phyloP scores from a whole-genome alignment of 2,797 vertebrate genomes.

The Kryptopterus vitreolus region DNA sequence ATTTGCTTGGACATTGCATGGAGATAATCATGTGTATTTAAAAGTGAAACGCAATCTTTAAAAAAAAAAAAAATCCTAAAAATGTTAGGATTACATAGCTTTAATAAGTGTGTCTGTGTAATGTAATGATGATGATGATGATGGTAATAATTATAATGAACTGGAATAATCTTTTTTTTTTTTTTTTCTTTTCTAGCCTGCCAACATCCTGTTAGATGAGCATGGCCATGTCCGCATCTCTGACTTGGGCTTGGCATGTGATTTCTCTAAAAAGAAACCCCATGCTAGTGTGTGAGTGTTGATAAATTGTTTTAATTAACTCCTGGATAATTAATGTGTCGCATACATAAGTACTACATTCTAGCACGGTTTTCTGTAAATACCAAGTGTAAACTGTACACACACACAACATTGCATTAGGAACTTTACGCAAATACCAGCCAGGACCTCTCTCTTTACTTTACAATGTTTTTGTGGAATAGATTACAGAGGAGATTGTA shows the following conservation, averaged over 20 bases:
- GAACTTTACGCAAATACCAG: neutral
- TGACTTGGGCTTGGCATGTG: constrained; percentile 93
- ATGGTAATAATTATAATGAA: neutral
- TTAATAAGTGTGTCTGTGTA: neutral
- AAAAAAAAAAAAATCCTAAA: neutral
- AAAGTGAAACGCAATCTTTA: neutral
- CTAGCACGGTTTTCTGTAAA: neutral
- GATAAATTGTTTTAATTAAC: neutral
- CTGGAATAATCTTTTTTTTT: constrained; percentile 10
- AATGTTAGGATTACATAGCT: neutral
- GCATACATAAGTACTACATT: neutral
- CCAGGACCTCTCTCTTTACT: neutral
- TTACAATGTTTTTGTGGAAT: neutral
- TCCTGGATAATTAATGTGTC: neutral
- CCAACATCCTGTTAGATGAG: constrained; percentile 95
- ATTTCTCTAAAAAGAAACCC: constrained; percentile 98
- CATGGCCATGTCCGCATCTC: constrained; percentile 95
- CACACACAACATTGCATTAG: neutral
- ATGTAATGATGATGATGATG: too few species aligned
- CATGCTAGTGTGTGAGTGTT: constrained; percentile 91
- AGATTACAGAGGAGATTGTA: neutral
- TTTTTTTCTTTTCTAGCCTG: constrained; percentile 75
- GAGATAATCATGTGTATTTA: neutral
- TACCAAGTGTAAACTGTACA: neutral
- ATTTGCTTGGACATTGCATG: neutral